Evolutionary conservation across 2,888 invertebrate species (phyloP), one percentile per base, ranked within the genome.

Genomic region (Leptinotarsa haldemani): DNA sequence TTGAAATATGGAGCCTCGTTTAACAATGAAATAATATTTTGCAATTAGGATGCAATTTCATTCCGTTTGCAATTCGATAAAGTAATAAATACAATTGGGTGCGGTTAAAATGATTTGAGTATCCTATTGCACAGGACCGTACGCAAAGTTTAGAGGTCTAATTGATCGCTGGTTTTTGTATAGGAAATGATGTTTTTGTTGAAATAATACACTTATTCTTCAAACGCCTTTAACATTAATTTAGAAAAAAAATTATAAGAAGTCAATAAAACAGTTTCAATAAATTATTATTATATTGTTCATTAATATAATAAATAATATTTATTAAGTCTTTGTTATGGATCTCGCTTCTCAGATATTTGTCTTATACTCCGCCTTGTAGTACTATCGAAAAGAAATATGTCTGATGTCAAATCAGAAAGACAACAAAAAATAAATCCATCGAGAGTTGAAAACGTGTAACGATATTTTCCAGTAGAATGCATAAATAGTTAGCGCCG

Each of bases 21-120:
- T 4, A 15, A 61, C 40, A 61, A 61, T 61, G 25, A 40, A 25
- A 30, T 61, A 1, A 61, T 61, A 25, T 25, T 61, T 61, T 61
- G 40, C 61, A 25, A 61, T 61, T 40, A 30, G 40, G 61, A 30
- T 61, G 61, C 40, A 61, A 61, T 40, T 61, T 30, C 25, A 61
- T 61, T 61, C 40, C 15, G 40, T n/a, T 5, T 61, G 40, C 61
- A 40, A 18, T 61, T 61, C 61, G 40, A 30, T 61, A 18, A 40
- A 61, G 61, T 5, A 61, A 61, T 61, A 61, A 30, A 30, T 16
- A 61, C 61, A 9, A 61, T 61, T 61, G 40, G 61, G 61, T 40
- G 61, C 61, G 40, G 40, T 61, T 30, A 30, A 61, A 61, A 52
- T 52, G 18, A 18, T 52, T 9, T n/a, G 50, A 50, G 40, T n/a